These are phyloP conservation scores for Molossus alvarezi DNA, from an alignment of 2,797 vertebrate species.

Conservation along the genomic window DNA sequence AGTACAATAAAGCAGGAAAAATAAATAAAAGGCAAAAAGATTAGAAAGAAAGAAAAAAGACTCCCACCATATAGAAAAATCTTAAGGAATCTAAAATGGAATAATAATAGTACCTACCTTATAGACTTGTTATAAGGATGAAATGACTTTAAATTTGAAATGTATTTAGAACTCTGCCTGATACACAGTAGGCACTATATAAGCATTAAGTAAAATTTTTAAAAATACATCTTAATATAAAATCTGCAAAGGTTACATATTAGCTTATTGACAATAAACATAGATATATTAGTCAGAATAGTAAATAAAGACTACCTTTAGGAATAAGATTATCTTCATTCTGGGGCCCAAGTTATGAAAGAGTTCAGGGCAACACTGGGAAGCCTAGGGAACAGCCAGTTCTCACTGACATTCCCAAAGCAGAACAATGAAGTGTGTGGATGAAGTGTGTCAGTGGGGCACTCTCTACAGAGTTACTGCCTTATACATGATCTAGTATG, in stretches of 20 bases:
- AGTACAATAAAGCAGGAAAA: constrained; percentile 26
- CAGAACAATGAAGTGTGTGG: neutral
- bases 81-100: neutral
- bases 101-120: neutral
- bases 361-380: constrained; percentile 26
- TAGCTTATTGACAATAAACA: constrained; percentile 21
- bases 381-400: neutral
- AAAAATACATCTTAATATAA: constrained; percentile 25
- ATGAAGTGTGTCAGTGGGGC: neutral
- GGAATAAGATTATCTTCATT: constrained; percentile 49
- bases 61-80: constrained; percentile 19
- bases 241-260: neutral
- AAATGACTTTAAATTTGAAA: constrained; percentile 60
- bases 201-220: neutral
- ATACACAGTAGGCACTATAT: neutral
- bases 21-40: constrained; percentile 36
- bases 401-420: constrained; percentile 41
- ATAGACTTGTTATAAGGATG: neutral
- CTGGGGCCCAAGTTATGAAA: neutral
- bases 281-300: constrained; percentile 56
- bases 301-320: constrained; percentile 37
- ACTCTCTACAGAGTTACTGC: neutral
- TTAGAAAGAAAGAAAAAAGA: constrained; percentile 41
- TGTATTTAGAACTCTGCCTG: constrained; percentile 22
- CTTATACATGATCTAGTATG: constrained; percentile 8